Base-by-base conservation (phyloP, 2,113 vertebrate genomes). In the Eira barbara region DNA sequence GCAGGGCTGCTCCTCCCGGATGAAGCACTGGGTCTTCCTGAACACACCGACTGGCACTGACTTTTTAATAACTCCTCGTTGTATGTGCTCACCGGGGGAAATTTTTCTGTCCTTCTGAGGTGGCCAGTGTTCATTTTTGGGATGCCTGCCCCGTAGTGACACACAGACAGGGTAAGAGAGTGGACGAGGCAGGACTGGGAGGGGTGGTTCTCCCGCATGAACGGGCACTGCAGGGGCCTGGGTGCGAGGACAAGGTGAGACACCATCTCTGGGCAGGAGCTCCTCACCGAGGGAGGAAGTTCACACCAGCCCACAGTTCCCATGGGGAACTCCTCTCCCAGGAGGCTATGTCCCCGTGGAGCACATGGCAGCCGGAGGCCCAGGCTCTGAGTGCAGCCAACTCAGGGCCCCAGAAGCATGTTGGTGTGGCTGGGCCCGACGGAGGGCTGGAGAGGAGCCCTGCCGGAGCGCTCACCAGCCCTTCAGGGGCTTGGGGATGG, bases 111-210 rank as follows among this genome's bases (percentile, higher is more conserved):
- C 45, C 17, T 39, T 29, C 12, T 2, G n/a, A 31, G 34, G 31
- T 36, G 4, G 23, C 49, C 0, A 14, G 25, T 34, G 47, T 52
- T 7, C 6, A 2, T 15, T 67, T 55, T 8, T 18, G 1, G 8
- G 15, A 20, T 0, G 14, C 27, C 4, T 9, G 61, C 6, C 31
- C 12, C 2, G 4, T 4, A 74, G 80, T 1, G 11, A 27, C 45
- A 8, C 3, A 2, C 0, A 4, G 45, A 2, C 0, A 4, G 55
- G 31, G 34, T 31, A 17, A 27, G 74, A n/a, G 3, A 20, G 0
- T 0, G 4, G 2, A 2, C 0, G 4, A 34, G 39, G 80, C 29
- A 49, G 3, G 0, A 1, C 1, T 3, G 25, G 47, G 20, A 3
- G 61, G 27, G 61, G 27, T 7, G 23, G 9, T 23, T 25, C 49